Percentiles rank a stretch among this genome's conserved stretches.
Conservation (phyloP, 2,888 invertebrate genomes). For the Erebia epiphron region DNA sequence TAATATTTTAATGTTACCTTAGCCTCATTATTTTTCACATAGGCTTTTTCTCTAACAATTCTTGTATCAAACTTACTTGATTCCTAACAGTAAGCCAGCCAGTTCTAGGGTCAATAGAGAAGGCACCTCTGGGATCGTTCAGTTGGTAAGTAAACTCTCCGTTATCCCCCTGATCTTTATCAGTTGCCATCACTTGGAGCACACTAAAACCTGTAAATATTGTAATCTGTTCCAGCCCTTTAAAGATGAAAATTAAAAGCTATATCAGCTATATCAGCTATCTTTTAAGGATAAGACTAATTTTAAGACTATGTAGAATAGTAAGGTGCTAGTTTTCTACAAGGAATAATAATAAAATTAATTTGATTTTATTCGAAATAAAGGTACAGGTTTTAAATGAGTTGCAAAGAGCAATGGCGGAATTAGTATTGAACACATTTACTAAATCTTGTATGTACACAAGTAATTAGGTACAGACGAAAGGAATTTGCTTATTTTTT, state of each 20-base stretch:
- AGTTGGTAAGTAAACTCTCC: constrained; percentile 92
- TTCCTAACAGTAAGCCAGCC: constrained; percentile 94
- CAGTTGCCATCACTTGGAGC: constrained; percentile 87
- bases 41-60: background rate
- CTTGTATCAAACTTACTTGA: constrained; percentile 61
- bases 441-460: no score
- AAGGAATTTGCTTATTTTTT: no score
- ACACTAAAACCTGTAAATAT: constrained; percentile 72
- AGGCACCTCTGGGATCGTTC: constrained; percentile 89
- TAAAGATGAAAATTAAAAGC: background rate
- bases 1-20: background rate
- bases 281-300: no score
- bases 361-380: no score
- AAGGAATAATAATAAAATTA: no score
- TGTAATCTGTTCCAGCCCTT: constrained; percentile 25
- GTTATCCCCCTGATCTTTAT: constrained; percentile 93
- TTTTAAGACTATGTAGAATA: no score
- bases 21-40: background rate
- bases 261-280: no score
- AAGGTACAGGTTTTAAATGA: no score
- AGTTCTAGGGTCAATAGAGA: constrained; percentile 89
- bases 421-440: no score
- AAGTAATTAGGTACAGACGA: no score
- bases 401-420: no score
- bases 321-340: no score